Evolutionary conservation across 2,888 invertebrate genomes (phyloP).

Genomic region (Drosophila atripex): DNA sequence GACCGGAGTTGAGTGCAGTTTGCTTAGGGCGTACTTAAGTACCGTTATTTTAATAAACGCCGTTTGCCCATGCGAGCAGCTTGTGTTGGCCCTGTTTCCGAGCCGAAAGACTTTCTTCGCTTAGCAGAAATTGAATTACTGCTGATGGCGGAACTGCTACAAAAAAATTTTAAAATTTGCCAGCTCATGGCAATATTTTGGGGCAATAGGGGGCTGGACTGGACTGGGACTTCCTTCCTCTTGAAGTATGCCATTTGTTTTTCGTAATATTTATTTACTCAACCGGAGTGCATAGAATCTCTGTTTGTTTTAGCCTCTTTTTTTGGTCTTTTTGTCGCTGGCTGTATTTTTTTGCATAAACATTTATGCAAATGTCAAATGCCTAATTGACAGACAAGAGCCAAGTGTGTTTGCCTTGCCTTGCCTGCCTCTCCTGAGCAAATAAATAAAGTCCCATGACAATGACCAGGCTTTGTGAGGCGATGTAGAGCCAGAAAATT

Average conservation of each 20-base stretch:
- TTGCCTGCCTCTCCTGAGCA: conserved; percentile 6
- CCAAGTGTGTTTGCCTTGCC: conserved; percentile 41
- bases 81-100: conserved; percentile 4
- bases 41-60: conserved; percentile 81
- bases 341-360: conserved; percentile 37
- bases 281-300: conserved; percentile 35
- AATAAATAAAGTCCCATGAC: conserved; percentile 30
- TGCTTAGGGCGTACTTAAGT: conserved; percentile 78
- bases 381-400: conserved; percentile 57
- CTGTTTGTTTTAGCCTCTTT: conserved; percentile 23
- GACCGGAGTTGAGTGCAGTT: conserved; percentile 56
- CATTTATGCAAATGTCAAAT: conserved; percentile 60
- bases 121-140: conserved; percentile 30
- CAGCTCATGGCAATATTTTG: conserved; percentile 6
- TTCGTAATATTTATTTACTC: conserved; percentile 40
- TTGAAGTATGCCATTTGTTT: conserved; percentile 30
- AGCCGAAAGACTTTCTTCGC: conserved; percentile 40
- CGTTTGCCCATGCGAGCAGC: conserved; percentile 57
- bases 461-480: conserved; percentile 53
- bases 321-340: conserved; percentile 23
- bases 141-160: conserved; percentile 24
- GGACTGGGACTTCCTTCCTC: conserved; percentile 5
- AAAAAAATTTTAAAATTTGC: conserved; percentile 4
- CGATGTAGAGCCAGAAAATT: conserved; percentile 25
- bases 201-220: background rate